Conservation (phyloP, 2,113 vertebrate genomes). For the Hippocampus guttulatus region DNA sequence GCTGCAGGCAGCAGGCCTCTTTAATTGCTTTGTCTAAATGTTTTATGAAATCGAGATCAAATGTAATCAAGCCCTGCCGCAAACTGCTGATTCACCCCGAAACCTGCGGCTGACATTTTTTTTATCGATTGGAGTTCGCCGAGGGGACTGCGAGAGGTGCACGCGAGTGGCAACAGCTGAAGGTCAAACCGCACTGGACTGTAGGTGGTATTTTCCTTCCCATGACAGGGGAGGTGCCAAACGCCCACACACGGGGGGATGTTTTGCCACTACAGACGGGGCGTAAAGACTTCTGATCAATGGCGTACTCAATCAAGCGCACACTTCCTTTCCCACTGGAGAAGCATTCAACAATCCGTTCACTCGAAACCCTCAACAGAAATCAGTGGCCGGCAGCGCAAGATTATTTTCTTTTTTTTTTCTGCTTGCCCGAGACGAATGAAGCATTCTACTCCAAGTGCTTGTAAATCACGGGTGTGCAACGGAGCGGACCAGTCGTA, state of each 20-base stretch:
- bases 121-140: conserved; percentile 62
- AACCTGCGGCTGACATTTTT: conserved; percentile 45
- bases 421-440: neutral
- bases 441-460: neutral
- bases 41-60: conserved; percentile 74
- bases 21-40: conserved; percentile 75
- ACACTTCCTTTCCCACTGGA: too few relatives aligned
- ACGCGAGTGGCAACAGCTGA: conserved; percentile 50
- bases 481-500: neutral
- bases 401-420: neutral
- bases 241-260: too few relatives aligned
- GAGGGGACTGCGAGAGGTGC: conserved; percentile 51
- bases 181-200: conserved; percentile 61
- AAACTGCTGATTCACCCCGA: conserved; percentile 67
- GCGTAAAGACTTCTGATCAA: too few relatives aligned
- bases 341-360: neutral
- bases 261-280: too few relatives aligned
- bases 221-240: neutral
- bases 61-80: conserved; percentile 60
- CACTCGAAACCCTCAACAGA: neutral
- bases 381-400: neutral
- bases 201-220: conserved; percentile 13
- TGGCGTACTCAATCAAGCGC: too few relatives aligned
- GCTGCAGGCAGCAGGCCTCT: conserved; percentile 53
- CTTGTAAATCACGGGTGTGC: neutral